Base-by-base conservation (phyloP, 2,113 vertebrate genomes). In the Onychostruthus taczanowskii region DNA sequence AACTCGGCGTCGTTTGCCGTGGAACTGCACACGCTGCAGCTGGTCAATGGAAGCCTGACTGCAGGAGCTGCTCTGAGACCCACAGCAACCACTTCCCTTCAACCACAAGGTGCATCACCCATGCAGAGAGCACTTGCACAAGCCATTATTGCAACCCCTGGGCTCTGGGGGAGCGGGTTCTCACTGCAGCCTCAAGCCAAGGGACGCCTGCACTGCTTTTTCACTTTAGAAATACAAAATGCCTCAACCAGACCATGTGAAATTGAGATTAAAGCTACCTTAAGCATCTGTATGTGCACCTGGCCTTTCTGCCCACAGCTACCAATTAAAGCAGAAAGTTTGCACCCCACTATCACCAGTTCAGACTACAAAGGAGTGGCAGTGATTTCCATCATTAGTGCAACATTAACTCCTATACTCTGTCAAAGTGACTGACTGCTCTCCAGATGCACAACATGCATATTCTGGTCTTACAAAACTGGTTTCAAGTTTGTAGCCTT, bases 321-420 rank as follows among this genome's bases (percentile, higher is more conserved):
- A 81, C 43, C 33, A 75, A 85, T 62, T 47, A 78, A 77, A 90
- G 92, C 62, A 66, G 59, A 88, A 64, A 89, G 73, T 72, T 3
- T 89, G 84, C 93, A 53, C 75, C 76, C 84, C 90, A 64, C 66
- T 53, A 59, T 70, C 75, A 95, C 91, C 84, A 93, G 69, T 81
- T 80, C 79, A 87, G 89, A 91, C 62, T 79, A 86, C 87, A 93
- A 76, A 4, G 37, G 72, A 79, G 95, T 78, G 96, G 97, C 98
- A 98, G 97, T 85, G 90, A 97, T 94, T 90, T 95, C 94, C 88
- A 59, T 43, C 84, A 61, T 75, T 89, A 97, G 94, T 97, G 96
- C 97, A 98, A 94, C 75, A 69, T 91, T 89, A 92, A 87, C 92
- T 93, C 84, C 68, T 91, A 55, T 12, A 93, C 66, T 78, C 79